These are phyloP conservation scores for Eonycteris spelaea DNA, from an alignment of 2,113 vertebrate species.

Conservation along the genomic window DNA sequence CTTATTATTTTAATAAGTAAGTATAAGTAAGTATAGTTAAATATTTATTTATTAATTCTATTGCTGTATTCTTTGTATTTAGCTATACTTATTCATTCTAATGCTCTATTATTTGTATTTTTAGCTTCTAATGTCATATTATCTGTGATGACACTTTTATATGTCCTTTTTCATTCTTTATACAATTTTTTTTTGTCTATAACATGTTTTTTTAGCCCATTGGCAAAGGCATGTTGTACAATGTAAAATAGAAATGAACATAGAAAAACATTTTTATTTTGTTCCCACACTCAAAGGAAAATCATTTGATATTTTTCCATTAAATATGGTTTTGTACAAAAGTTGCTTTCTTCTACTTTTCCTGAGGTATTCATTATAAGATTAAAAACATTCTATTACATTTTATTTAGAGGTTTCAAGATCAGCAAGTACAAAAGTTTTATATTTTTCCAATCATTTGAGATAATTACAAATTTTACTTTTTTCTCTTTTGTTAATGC, in stretches of 20 bases:
- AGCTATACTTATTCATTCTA: too few relatives aligned
- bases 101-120: neutral
- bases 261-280: neutral
- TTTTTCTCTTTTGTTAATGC: neutral
- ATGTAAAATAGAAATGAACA: neutral
- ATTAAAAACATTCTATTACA: neutral
- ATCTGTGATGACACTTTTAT: neutral
- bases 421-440: neutral
- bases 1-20: too few relatives aligned
- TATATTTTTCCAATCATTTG: neutral
- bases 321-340: neutral
- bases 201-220: neutral
- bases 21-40: too few relatives aligned
- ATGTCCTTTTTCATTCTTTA: neutral
- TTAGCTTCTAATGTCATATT: neutral
- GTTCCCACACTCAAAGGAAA: neutral
- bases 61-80: neutral
- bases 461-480: neutral
- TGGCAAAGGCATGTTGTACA: neutral
- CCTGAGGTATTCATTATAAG: neutral
- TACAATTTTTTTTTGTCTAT: neutral
- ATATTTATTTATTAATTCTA: neutral
- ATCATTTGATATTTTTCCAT: neutral
- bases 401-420: neutral
- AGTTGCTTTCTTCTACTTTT: neutral